phyloP scores from a whole-genome alignment of 2,888 invertebrate genomes.

The Noctuana brunneofusca region DNA sequence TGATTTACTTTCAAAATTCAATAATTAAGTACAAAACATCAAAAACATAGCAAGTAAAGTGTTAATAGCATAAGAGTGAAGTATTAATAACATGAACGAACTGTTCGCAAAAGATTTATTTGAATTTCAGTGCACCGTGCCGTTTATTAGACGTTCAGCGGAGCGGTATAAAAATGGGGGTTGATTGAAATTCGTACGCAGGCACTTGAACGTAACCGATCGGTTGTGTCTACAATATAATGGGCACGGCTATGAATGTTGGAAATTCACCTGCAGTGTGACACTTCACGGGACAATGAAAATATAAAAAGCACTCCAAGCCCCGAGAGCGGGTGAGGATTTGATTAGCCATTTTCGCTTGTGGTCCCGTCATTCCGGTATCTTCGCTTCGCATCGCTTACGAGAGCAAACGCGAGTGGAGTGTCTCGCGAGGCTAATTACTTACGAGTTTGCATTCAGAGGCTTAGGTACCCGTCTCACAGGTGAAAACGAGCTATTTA shows the following conservation, averaged over 20 bases:
- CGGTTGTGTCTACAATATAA: slow-evolving; percentile 16
- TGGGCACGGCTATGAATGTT: slow-evolving; percentile 11
- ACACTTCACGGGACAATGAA: slow-evolving; percentile 77
- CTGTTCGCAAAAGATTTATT: slow-evolving; percentile 9
- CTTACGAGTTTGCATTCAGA: slow-evolving; percentile 78
- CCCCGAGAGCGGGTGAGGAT: slow-evolving; percentile 74
- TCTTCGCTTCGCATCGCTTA: slow-evolving; percentile 78
- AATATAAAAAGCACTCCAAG: slow-evolving; percentile 78
- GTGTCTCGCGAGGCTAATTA: slow-evolving; percentile 82
- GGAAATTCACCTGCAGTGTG: slow-evolving; percentile 58
- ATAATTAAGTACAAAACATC: not conserved
- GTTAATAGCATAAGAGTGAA: slow-evolving; percentile 11
- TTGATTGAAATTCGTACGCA: slow-evolving; percentile 34
- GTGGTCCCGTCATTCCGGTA: slow-evolving; percentile 61
- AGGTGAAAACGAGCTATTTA: not conserved
- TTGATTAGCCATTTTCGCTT: slow-evolving; percentile 81
- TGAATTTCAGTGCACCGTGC: slow-evolving; percentile 25
- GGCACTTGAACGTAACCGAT: slow-evolving; percentile 27
- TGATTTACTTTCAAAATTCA: not conserved
- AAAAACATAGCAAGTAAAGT: too few species aligned
- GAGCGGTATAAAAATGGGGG: slow-evolving; percentile 24
- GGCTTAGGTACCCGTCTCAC: slow-evolving; percentile 40
- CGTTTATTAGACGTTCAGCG: slow-evolving; percentile 23
- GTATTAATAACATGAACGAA: slow-evolving; percentile 5
- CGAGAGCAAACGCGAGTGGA: slow-evolving; percentile 74